Conservation (phyloP, 2,888 invertebrate species). For the Mimumesa dahlbomi region DNA sequence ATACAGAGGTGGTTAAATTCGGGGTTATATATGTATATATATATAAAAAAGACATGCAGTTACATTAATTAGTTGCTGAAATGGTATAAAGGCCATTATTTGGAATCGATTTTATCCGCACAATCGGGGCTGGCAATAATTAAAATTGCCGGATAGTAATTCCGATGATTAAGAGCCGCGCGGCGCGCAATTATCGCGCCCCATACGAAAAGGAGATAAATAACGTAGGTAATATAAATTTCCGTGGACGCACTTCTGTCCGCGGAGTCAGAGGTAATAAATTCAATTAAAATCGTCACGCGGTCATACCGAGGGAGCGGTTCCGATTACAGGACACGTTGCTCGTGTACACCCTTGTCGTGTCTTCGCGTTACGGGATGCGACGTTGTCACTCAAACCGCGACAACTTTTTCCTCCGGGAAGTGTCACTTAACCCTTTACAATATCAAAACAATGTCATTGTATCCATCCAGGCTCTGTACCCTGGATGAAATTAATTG, state of each 20-base stretch:
- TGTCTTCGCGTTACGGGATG: too few relatives aligned
- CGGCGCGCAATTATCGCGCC: slow-evolving; percentile 43
- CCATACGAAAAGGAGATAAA: slow-evolving; percentile 47
- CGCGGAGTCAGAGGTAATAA: slow-evolving; percentile 20
- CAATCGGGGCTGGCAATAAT: slow-evolving; percentile 50
- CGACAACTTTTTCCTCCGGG: too few relatives aligned
- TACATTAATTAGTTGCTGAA: slow-evolving; percentile 31
- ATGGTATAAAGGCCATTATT: slow-evolving; percentile 32
- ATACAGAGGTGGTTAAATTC: too few relatives aligned
- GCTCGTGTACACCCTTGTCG: not conserved
- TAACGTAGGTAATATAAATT: slow-evolving; percentile 46
- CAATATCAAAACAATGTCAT: too few relatives aligned
- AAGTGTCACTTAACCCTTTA: too few relatives aligned
- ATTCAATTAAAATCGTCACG: slow-evolving; percentile 34
- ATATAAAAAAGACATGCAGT: not conserved
- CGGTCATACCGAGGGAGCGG: not conserved
- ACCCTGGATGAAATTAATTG: too few relatives aligned
- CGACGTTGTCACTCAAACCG: too few relatives aligned
- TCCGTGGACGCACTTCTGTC: slow-evolving; percentile 24
- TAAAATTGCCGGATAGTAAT: slow-evolving; percentile 55
- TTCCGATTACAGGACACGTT: not conserved
- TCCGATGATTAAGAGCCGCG: slow-evolving; percentile 49
- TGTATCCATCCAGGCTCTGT: too few relatives aligned
- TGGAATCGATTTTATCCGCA: slow-evolving; percentile 37
- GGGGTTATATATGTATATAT: too few relatives aligned